Base-by-base conservation (phyloP, 2,797 vertebrate species). In the Acanthurus tractus region DNA sequence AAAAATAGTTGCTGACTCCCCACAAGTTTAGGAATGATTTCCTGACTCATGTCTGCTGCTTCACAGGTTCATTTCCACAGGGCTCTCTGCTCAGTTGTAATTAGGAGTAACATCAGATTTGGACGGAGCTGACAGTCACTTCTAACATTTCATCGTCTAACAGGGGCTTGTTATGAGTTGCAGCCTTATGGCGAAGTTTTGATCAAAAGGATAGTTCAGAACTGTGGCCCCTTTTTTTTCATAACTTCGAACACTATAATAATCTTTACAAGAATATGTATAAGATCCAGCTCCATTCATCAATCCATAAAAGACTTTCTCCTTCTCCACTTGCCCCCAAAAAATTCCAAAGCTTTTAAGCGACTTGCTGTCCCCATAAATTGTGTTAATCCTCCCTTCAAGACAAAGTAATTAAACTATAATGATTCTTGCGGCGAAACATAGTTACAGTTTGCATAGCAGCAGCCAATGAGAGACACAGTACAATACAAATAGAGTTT, bases 191-290 rank as follows among this genome's bases (percentile, higher is more conserved):
- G 70, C 29, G 0, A 61, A 18, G 29, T 49, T 49, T 17, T 75
- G 63, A 89, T 76, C 67, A 74, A 87, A 83, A 75, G 17, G n/a
- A 53, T 42, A 38, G 38, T 48, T 82, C 65, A 44, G 9, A 48
- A 36, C 36, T 10, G n/a, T 38, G 12, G 25, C 40, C 64, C 8
- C 56, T 46, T 18, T 44, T 63, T 54, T 23, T 22, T 56, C 6
- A 42, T 53, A 23, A 11, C 65, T 54, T 80, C 22, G 17, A 7
- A 61, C 40, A 70, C 63, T 64, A 57, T 68, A 11, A 50, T 63
- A 46, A 69, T 62, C 64, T 44, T 63, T 55, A 12, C n/a, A 34
- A 46, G 2, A 18, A 48, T 69, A 65, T 66, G 54, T 72, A 45
- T 44, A 6, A 75, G 34, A 68, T 56, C 48, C 25, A 6, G 45